Conservation (phyloP, 1,140 invertebrate genomes). For the Orius insidiosus region DNA sequence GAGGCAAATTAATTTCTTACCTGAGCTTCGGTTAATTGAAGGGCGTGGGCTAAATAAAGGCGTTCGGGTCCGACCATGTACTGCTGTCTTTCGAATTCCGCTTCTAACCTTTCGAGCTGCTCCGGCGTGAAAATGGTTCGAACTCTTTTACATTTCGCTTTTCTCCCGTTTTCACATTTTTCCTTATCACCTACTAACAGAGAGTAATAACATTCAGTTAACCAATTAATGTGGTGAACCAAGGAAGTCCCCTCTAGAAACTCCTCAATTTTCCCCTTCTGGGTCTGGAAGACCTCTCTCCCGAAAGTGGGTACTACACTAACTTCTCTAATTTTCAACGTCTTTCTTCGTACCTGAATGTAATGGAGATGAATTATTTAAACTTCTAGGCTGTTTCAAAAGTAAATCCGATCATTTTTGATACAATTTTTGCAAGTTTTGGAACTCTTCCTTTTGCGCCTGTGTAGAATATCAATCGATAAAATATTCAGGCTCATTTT, state of each 20-base stretch:
- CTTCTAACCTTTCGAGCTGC: constrained; percentile 76
- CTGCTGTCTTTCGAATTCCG: constrained; percentile 82
- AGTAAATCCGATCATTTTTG: too few species aligned
- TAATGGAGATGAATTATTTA: too few species aligned
- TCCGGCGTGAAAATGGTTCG: constrained; percentile 89
- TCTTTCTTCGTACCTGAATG: too few species aligned
- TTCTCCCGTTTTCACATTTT: constrained; percentile 16
- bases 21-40: constrained; percentile 82
- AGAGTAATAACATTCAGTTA: background rate
- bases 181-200: constrained; percentile 17
- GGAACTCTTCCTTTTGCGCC: background rate
- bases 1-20: constrained; percentile 28
- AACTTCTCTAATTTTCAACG: too few species aligned
- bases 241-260: too few species aligned
- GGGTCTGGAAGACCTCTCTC: too few species aligned
- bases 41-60: constrained; percentile 67
- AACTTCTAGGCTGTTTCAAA: too few species aligned
- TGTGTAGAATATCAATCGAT: too few species aligned
- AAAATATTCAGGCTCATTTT: too few species aligned
- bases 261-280: too few species aligned
- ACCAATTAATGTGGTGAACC: too few species aligned
- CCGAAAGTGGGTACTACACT: too few species aligned
- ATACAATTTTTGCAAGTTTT: background rate
- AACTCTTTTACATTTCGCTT: constrained; percentile 51
- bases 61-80: constrained; percentile 92